These are phyloP conservation scores for Rhipidura dahli DNA, from an alignment of 2,113 vertebrate species.

Conservation along the genomic window DNA sequence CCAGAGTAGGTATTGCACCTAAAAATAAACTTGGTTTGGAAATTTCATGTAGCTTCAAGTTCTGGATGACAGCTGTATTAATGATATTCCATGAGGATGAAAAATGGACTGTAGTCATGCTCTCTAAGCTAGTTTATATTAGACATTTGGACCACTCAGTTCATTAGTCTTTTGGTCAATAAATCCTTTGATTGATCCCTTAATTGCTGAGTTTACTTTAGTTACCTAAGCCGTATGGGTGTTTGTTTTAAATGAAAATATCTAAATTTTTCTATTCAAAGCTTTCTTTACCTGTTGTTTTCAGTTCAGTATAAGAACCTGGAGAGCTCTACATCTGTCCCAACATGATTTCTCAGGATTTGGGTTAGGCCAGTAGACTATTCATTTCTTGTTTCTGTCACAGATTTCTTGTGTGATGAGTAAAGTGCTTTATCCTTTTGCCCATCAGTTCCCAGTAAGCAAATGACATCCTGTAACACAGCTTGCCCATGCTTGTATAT, in stretches of 20 bases:
- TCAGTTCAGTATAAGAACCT: rapidly evolving
- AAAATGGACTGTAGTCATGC: neutral
- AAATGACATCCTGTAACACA: rapidly evolving
- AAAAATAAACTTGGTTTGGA: neutral
- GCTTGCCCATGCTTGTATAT: rapidly evolving
- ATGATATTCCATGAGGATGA: neutral
- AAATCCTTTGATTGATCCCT: neutral
- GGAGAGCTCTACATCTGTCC: neutral
- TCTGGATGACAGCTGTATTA: neutral
- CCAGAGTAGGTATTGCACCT: neutral
- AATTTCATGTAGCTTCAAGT: neutral
- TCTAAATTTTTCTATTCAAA: neutral
- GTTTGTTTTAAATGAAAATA: neutral
- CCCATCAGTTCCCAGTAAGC: neutral
- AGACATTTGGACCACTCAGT: neutral
- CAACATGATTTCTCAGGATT: neutral
- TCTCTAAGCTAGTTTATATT: neutral
- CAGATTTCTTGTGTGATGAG: neutral
- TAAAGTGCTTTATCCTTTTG: neutral
- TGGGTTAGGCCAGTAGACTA: neutral
- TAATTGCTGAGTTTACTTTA: neutral
- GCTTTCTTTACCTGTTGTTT: neutral
- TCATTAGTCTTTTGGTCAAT: neutral
- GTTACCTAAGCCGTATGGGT: neutral
- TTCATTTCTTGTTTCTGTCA: neutral